A percentile compares a stretch with the other conserved stretches of the same genome.
Conservation (phyloP, 2,113 vertebrate species). For the Petromus typicus region DNA sequence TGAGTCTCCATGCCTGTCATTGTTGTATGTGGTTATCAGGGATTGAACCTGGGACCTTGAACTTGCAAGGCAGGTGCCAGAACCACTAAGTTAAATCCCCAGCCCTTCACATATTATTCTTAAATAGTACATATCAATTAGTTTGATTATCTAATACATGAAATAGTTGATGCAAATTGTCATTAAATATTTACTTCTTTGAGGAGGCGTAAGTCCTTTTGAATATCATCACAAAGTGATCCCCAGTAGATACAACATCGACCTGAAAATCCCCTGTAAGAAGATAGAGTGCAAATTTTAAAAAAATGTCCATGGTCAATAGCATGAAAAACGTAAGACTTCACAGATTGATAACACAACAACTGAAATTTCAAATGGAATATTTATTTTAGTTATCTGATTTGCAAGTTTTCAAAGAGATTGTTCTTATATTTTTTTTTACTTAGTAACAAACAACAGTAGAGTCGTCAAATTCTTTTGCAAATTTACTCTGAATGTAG, state of each 20-base stretch:
- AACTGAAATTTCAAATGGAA: background rate
- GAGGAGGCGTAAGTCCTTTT: background rate
- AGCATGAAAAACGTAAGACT: background rate
- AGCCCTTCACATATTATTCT: too few relatives aligned
- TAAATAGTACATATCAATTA: background rate
- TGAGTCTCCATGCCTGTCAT: too few relatives aligned
- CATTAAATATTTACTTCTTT: background rate
- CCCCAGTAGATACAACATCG: background rate
- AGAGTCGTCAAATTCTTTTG: background rate
- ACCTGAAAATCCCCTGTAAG: background rate
- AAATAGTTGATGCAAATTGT: conserved; percentile 19
- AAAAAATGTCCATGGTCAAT: background rate
- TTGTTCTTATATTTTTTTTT: background rate
- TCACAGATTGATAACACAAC: background rate
- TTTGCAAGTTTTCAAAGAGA: background rate
- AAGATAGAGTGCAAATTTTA: background rate
- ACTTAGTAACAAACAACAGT: background rate
- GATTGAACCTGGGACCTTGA: too few relatives aligned
- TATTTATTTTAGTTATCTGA: background rate
- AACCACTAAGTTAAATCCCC: too few relatives aligned
- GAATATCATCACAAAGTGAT: background rate
- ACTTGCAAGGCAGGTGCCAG: too few relatives aligned
- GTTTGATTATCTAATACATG: background rate
- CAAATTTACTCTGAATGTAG: background rate
- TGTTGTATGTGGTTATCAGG: too few relatives aligned